Conservation (phyloP, 2,113 vertebrate species). For the Pachyramphus minor region DNA sequence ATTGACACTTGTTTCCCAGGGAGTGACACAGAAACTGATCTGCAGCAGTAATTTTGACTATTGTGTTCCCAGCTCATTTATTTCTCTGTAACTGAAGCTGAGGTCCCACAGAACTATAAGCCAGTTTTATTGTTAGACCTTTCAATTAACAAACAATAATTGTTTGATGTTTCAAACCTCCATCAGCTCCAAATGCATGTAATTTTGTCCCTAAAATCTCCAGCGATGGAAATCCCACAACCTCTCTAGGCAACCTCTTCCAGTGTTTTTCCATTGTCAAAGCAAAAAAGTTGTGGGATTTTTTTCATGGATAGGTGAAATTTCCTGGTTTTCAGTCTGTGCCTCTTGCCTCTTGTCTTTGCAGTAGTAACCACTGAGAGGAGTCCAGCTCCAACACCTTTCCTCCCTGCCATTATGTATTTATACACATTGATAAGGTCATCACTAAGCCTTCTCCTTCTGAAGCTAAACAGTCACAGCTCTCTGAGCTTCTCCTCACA, state of each 20-base stretch:
- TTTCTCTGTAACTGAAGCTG: not conserved
- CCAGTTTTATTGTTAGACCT: not conserved
- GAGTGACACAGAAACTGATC: not conserved
- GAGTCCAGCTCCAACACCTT: not conserved
- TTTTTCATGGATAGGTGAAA: not conserved
- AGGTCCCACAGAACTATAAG: not conserved
- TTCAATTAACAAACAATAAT: too few species aligned
- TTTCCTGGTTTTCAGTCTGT: not conserved
- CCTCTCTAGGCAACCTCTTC: not conserved
- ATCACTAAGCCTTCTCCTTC: not conserved
- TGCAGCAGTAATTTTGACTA: not conserved
- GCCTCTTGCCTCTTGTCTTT: not conserved
- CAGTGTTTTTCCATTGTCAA: not conserved
- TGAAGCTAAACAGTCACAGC: not conserved
- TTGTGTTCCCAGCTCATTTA: not conserved
- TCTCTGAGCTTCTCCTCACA: not conserved
- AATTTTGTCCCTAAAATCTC: not conserved
- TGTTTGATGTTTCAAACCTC: not conserved
- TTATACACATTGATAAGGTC: not conserved
- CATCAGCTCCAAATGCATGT: not conserved
- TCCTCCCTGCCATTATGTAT: not conserved
- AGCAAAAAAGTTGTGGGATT: not conserved
- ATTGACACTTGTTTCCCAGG: not conserved
- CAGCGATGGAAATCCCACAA: not conserved
- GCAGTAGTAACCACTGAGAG: not conserved